Base-by-base conservation (phyloP, 2,797 vertebrate genomes). In the Columba guinea region DNA sequence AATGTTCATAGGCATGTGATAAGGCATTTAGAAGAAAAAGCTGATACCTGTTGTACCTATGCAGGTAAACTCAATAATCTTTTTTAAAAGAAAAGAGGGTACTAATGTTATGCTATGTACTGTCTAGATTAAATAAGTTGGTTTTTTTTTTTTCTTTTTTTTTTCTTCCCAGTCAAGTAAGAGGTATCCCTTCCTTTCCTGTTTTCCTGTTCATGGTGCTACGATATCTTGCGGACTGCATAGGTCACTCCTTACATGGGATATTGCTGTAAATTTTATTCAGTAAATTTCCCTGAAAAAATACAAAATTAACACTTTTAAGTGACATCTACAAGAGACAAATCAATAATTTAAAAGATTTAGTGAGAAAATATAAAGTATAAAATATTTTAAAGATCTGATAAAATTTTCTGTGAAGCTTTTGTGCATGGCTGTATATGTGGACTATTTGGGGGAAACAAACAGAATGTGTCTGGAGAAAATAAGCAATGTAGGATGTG, bases 31-130 rank as follows among this genome's bases (percentile, higher is more conserved):
- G 26, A 65, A 62, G 32, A 48, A 82, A 65, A 60, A 65, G 1
- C 4, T 41, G 26, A 56, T 41, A 52, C 3, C 9, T 35, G 2
- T 34, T 82, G 21, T 37, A 37, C 52, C 28, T 79, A 18, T 8
- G 5, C 21, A 52, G 11, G 30, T 65, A 79, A 85, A 53, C 6
- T 32, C 52, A 60, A 28, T 37, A 67, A 30, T 1, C 0, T 48
- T 52, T 74, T 62, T 52, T 27, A 58, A 91, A 79, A 16, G 28
- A 53, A 75, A 41, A 22, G 3, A 1, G 14, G 3, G 1, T 37
- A 17, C 4, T 69, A 48, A 56, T 24, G 6, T 1, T 65, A 11
- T 3, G 9, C 3, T 60, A 19, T 8, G 3, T 32, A 46, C 2
- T 2, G 5, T 53, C 20, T 13, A 64, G 14, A 60, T 69, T 41